Evolutionary conservation across 2,113 vertebrate genomes (phyloP).

Genomic region (Oreochromis niloticus): DNA sequence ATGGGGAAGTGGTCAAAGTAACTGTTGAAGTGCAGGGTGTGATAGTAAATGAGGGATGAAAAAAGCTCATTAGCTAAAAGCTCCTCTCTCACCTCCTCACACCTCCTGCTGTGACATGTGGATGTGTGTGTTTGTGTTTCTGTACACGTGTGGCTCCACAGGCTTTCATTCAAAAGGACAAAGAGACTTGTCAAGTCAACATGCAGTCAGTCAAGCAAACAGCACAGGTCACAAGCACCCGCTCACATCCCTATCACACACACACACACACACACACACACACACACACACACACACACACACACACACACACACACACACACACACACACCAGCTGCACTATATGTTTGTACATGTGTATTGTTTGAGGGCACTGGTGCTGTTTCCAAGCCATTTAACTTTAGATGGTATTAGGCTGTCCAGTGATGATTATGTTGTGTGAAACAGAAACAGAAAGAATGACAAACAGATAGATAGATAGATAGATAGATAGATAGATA

Average conservation of each 20-base stretch:
- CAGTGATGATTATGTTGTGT: constrained; percentile 22
- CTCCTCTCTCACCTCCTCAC: constrained; percentile 27
- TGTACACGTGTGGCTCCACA: background rate
- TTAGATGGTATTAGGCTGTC: constrained; percentile 14
- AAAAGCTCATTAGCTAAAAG: constrained; percentile 44
- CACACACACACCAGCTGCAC: background rate
- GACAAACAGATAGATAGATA: background rate
- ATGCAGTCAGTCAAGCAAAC: constrained; percentile 35
- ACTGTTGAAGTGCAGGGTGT: background rate
- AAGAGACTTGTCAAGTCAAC: constrained; percentile 47
- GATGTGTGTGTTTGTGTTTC: background rate
- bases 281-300: background rate
- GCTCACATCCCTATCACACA: background rate
- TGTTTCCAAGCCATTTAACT: constrained; percentile 56
- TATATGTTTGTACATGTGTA: background rate
- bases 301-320: background rate
- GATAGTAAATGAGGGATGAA: background rate
- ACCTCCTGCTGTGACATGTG: constrained; percentile 21
- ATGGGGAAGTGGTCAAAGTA: background rate
- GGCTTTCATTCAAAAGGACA: constrained; percentile 44
- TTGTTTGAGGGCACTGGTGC: constrained; percentile 10
- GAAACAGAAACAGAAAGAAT: background rate
- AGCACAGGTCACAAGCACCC: background rate
- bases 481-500: background rate
- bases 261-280: background rate